Evolutionary conservation across 2,888 invertebrate species (phyloP), one percentile per base, ranked within the genome.

Genomic region (Lochmaea capreae): DNA sequence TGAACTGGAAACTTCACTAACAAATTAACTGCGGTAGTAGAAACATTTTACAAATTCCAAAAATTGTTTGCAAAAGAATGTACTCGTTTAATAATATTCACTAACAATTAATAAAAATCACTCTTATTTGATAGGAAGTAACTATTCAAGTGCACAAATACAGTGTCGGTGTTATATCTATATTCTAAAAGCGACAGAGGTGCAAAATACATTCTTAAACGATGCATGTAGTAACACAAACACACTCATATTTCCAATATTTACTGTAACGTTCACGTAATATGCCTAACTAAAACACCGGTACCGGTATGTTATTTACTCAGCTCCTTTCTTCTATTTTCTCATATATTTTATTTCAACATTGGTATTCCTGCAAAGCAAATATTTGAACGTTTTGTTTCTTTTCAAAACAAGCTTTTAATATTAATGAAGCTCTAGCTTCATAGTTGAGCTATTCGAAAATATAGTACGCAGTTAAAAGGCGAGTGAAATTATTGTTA

Each of bases 361-460:
- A 69, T 73, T 69, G 73, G 68, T 65, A 73, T 73, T 73, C 73
- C 59, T 65, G 54, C 69, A 69, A 73, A 68, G 65, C 69, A 73
- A 73, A 73, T 73, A 73, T 73, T 73, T 73, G 65, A 73, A 68
- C 68, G 52, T 69, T 67, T 73, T 73, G 73, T 73, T 68, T 68
- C 69, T 65, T 68, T 73, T 73, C 49, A 39, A 69, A 73, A 65
- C 69, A 59, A 58, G 65, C 65, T 54, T 65, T 63, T 63, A 73
- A 73, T 73, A 73, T 73, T 68, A 68, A 73, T 73, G 73, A 65
- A 69, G 43, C 59, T 63, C 62, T 52, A 33, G 42, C 43, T 67
- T 67, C 33, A 67, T 62, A 54, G 62, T 72, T 59, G 59, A 33
- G n/a, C 59, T 33, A 11, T 46, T 46, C 46, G 33, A 33, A 59